Conservation (phyloP, 2,797 vertebrate species). For the Clarias pachynema region DNA sequence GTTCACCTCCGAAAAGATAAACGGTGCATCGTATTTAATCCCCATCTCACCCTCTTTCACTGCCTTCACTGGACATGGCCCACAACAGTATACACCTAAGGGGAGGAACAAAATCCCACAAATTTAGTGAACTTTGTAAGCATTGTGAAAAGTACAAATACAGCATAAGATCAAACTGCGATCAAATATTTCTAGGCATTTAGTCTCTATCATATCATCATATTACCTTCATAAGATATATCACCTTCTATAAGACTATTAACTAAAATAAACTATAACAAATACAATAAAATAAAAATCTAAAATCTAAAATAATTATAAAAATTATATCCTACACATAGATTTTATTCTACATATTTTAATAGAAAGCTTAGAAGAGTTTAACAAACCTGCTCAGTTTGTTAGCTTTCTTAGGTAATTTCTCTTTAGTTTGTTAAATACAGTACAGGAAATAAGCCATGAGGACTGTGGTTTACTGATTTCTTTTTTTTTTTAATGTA, state of each 20-base stretch:
- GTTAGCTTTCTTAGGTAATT: not conserved
- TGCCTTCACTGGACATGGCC: slow-evolving; percentile 78
- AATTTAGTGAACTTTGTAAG: not conserved
- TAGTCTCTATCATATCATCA: not conserved
- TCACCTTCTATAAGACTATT: not conserved
- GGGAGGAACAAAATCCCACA: not conserved
- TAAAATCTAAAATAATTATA: too few relatives aligned
- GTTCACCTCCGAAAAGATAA: slow-evolving; percentile 82
- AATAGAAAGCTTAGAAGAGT: not conserved
- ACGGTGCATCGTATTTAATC: slow-evolving; percentile 75
- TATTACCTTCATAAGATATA: not conserved
- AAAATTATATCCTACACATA: not conserved
- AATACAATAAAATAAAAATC: not conserved
- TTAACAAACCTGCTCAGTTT: not conserved
- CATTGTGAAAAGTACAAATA: not conserved
- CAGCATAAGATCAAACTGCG: not conserved
- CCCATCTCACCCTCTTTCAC: slow-evolving; percentile 76
- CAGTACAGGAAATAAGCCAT: not conserved
- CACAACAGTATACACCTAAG: slow-evolving; percentile 76
- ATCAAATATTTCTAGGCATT: not conserved
- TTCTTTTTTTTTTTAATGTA: not conserved
- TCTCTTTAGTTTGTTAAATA: not conserved
- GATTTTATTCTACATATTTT: not conserved
- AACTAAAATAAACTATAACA: not conserved
- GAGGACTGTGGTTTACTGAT: not conserved